Base-by-base conservation (phyloP, 35 echinoderm and acorn worm genomes). In the Holothuria glaberrima region DNA sequence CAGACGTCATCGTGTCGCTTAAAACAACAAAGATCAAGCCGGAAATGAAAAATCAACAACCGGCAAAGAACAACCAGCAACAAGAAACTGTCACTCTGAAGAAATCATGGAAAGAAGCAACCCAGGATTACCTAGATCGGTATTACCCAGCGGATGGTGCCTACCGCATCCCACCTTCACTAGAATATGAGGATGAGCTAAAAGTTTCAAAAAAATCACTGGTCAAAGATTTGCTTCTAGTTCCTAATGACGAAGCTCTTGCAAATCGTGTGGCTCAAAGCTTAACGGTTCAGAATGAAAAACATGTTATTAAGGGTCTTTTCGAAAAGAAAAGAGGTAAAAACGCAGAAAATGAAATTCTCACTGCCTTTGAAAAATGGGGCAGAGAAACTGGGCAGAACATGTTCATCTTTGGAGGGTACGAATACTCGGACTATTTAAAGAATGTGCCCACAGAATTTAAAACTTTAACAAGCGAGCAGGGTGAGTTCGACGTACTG, bases 331-430 rank as follows among this genome's bases (percentile, higher is more conserved):
- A 12, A 34, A 59, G 31, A 34, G 79, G 24, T 0, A 14, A 58
- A 5, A 21, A 22, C 12, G 48, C 79, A 12, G 79, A 83, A n/a
- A 48, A 83, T 54, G 48, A 83, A 83, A 30, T 83, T 27, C 79
- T 83, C 18, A 1, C 9, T 22, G 19, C 0, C 19, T 60, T 83
- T 59, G 79, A 83, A 33, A n/a, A 57, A 4, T 83, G 79, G 79
- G 79, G 79, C 17, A 44, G 31, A 20, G 48, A 59, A 7, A 30
- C 24, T 20, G 29, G 52, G 7, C 27, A 54, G 58, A 83, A 83
- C 13, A 83, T 83, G 79, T 83, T 83, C 48, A 61, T 83, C 6
- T 59, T 83, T 21, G 79, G 79, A 52, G 79, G 79, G 28, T 83
- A 83, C 56, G 26, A 83, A 20, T 83, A 31, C n/a, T 0, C 48